phyloP scores from a whole-genome alignment of 2,888 invertebrate species.

The Ecliptopera silaceata region DNA sequence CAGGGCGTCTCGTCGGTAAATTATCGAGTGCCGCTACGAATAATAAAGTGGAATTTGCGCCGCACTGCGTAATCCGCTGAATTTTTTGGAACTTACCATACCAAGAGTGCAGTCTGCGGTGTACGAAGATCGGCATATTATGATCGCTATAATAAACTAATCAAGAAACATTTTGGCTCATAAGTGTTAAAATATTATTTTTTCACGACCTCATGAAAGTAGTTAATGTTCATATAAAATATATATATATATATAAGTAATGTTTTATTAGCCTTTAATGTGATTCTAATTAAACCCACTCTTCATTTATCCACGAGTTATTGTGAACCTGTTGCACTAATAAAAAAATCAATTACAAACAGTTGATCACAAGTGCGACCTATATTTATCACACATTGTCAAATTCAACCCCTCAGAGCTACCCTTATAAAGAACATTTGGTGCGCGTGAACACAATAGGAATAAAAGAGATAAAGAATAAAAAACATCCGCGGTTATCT shows the following conservation, averaged over 20 bases:
- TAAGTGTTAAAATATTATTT: conserved; percentile 1
- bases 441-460: conserved; percentile 71
- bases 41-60: conserved; percentile 49
- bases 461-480: conserved; percentile 67
- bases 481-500: conserved; percentile 82
- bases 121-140: not conserved
- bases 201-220: too few relatives aligned
- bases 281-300: conserved; percentile 6
- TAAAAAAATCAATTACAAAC: conserved; percentile 73
- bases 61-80: conserved; percentile 36
- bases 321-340: conserved; percentile 56
- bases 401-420: conserved; percentile 50
- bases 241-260: too few relatives aligned
- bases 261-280: too few relatives aligned
- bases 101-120: not conserved
- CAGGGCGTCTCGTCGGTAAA: conserved; percentile 49
- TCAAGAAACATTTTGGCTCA: not conserved
- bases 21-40: conserved; percentile 56
- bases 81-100: conserved; percentile 21
- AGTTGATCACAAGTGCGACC: conserved; percentile 75
- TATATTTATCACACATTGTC: conserved; percentile 55
- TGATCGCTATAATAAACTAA: not conserved
- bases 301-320: conserved; percentile 10
- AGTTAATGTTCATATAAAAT: too few relatives aligned
- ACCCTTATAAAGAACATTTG: conserved; percentile 79